Percentiles rank a stretch among this genome's conserved stretches.
phyloP scores from a whole-genome alignment of 2,888 invertebrate species.

The Hecatera dysodea region DNA sequence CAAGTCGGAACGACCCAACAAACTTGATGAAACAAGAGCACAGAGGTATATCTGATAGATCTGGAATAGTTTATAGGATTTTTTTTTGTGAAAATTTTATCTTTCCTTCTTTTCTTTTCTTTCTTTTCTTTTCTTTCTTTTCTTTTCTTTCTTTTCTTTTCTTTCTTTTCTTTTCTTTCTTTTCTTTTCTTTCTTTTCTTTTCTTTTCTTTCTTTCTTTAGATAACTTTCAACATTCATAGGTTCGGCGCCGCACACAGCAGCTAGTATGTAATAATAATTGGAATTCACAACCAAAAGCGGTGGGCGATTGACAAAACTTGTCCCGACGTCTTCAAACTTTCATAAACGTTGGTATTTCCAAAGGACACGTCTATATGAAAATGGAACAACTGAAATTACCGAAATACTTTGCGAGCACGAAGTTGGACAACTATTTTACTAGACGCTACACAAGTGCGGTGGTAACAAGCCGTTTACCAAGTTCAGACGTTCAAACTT shows the following conservation, averaged over 20 bases:
- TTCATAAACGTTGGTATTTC: conserved; percentile 45
- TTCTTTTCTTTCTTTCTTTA: too few species aligned
- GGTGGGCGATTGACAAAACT: conserved; percentile 44
- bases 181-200: too few species aligned
- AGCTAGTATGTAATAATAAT: conserved; percentile 12
- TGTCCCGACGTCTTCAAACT: conserved; percentile 42
- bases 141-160: too few species aligned
- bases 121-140: too few species aligned
- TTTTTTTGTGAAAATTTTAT: too few species aligned
- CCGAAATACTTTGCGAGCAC: conserved; percentile 49
- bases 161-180: too few species aligned
- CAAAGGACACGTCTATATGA: conserved; percentile 47
- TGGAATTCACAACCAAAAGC: conserved; percentile 13
- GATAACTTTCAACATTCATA: too few species aligned
- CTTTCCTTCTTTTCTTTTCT: too few species aligned
- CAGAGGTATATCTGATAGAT: too few species aligned
- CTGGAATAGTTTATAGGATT: too few species aligned
- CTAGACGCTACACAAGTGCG: conserved; percentile 20
- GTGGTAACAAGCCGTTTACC: conserved; percentile 31
- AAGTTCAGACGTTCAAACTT: conserved; percentile 22
- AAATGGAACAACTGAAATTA: conserved; percentile 62
- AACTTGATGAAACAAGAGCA: too few species aligned
- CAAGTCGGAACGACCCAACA: too few species aligned
- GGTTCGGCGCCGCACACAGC: conserved; percentile 11
- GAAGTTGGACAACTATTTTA: conserved; percentile 59